phyloP scores from a whole-genome alignment of 2,113 vertebrate genomes.

The Dromiciops gliroides region DNA sequence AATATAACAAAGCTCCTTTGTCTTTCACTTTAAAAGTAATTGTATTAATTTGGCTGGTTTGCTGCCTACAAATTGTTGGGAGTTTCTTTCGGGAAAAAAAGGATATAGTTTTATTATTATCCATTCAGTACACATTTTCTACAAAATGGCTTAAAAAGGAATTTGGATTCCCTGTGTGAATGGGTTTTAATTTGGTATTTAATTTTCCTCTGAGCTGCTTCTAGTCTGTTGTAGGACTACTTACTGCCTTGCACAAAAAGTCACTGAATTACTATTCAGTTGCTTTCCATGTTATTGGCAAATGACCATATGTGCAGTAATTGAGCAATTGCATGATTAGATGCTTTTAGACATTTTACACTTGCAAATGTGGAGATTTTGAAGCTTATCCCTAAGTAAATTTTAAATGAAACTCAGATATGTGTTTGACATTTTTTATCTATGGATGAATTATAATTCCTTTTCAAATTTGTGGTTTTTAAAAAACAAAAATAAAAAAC shows the following conservation, averaged over 20 bases:
- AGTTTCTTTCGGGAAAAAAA: neutral
- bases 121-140: constrained; percentile 12
- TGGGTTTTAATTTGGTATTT: constrained; percentile 1
- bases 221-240: neutral
- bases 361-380: constrained; percentile 41
- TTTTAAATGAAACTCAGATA: constrained; percentile 43
- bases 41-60: constrained; percentile 2
- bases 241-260: neutral
- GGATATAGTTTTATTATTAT: neutral
- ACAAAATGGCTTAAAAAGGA: constrained; percentile 12
- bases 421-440: constrained; percentile 45
- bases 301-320: constrained; percentile 50
- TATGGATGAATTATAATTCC: constrained; percentile 23
- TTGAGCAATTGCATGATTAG: constrained; percentile 58
- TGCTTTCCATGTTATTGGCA: constrained; percentile 52
- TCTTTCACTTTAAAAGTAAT: constrained; percentile 30
- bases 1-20: neutral
- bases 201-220: neutral
- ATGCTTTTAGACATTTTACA: constrained; percentile 53
- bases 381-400: constrained; percentile 56
- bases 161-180: constrained; percentile 7
- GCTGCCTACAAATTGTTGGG: constrained; percentile 15
- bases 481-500: too few relatives aligned
- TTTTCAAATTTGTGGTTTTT: constrained; percentile 6
- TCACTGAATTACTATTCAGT: constrained; percentile 9